phyloP scores from a whole-genome alignment of 2,113 vertebrate genomes.

The Onychostoma macrolepis region DNA sequence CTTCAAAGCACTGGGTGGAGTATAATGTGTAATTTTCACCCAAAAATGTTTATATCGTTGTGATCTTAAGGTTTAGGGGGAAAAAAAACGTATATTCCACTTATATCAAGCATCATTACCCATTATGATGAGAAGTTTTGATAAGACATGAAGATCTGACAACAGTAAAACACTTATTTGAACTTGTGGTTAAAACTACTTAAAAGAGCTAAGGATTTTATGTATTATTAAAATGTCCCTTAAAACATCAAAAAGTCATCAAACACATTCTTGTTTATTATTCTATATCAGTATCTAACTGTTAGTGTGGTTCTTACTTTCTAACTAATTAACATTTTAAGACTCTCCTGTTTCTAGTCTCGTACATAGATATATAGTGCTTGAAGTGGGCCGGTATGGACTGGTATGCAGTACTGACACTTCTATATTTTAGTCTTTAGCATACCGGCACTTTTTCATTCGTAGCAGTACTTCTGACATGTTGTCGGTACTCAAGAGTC shows the following conservation, averaged over 20 bases:
- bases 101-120: slow-evolving; percentile 62
- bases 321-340: too few relatives aligned
- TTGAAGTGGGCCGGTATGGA: too few relatives aligned
- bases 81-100: slow-evolving; percentile 62
- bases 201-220: neutral
- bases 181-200: neutral
- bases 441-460: too few relatives aligned
- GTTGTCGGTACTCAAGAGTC: too few relatives aligned
- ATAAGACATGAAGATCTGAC: slow-evolving; percentile 34
- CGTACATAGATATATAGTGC: too few relatives aligned
- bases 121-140: slow-evolving; percentile 21
- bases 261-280: neutral
- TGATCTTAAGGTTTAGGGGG: slow-evolving; percentile 67
- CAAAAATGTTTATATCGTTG: slow-evolving; percentile 69
- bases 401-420: too few relatives aligned
- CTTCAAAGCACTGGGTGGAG: slow-evolving; percentile 75
- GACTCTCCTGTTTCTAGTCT: too few relatives aligned
- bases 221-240: neutral
- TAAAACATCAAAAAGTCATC: neutral
- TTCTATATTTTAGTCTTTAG: too few relatives aligned
- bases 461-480: too few relatives aligned
- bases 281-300: too few relatives aligned
- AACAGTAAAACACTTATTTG: slow-evolving; percentile 3
- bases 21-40: slow-evolving; percentile 64
- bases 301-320: too few relatives aligned